Evolutionary conservation across 2,888 invertebrate species (phyloP).

Genomic region (Lasioglossum leucozonium): DNA sequence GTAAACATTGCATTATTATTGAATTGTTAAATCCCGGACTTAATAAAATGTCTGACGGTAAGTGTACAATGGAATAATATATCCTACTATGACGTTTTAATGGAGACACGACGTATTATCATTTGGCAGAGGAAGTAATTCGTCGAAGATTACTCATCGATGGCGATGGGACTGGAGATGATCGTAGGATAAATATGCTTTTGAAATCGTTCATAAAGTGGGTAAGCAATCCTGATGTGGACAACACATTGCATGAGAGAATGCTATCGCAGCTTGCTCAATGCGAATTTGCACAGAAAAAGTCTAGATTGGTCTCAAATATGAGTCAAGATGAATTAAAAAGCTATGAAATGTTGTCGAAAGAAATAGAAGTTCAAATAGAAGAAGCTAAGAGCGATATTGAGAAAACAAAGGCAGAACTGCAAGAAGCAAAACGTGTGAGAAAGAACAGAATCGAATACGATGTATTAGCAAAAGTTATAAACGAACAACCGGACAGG

Average conservation of each 20-base stretch:
- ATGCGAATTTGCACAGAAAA: conserved; percentile 94
- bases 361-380: conserved; percentile 92
- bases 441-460: conserved; percentile 96
- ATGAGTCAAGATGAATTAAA: conserved; percentile 94
- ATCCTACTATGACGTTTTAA: conserved; percentile 6
- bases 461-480: conserved; percentile 95
- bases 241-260: conserved; percentile 88
- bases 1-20: background rate
- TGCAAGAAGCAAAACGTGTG: conserved; percentile 93
- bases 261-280: conserved; percentile 93
- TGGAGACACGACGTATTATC: background rate
- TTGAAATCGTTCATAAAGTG: conserved; percentile 94
- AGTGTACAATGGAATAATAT: conserved; percentile 7
- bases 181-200: conserved; percentile 93
- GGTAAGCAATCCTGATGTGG: conserved; percentile 88
- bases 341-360: conserved; percentile 92
- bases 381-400: conserved; percentile 92
- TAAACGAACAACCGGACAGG: conserved; percentile 95
- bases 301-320: conserved; percentile 91
- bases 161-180: conserved; percentile 98
- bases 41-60: conserved; percentile 57
- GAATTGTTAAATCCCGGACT: background rate
- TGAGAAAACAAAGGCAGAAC: conserved; percentile 91
- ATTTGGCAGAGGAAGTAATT: conserved; percentile 94
- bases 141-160: conserved; percentile 95